Percentiles rank a stretch among this genome's conserved stretches.
Conservation (phyloP, 2,113 vertebrate genomes). For the Dasyprocta punctata region DNA sequence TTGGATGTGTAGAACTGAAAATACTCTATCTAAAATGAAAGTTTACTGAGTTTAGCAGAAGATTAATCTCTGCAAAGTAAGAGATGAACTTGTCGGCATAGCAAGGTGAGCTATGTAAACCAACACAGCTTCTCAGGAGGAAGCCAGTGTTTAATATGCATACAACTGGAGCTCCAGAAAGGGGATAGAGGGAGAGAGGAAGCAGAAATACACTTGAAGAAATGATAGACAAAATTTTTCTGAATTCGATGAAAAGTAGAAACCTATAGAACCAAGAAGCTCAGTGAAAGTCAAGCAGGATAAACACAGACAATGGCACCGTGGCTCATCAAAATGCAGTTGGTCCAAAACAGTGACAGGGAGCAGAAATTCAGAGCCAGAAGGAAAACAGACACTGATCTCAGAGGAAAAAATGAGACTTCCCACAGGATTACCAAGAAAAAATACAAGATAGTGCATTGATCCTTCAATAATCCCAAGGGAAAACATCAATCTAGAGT, state of each 20-base stretch:
- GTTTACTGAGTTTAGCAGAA: neutral
- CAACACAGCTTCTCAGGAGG: no score
- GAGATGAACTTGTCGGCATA: neutral
- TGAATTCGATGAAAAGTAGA: neutral
- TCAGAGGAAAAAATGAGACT: neutral
- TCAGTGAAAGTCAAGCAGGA: neutral
- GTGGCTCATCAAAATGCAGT: fast-evolving
- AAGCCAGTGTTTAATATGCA: neutral
- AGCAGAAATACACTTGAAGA: neutral
- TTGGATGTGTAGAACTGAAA: neutral
- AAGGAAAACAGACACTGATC: neutral
- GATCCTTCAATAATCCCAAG: neutral
- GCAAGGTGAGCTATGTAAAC: no score
- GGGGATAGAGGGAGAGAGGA: neutral
- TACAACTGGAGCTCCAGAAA: neutral
- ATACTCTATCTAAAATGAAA: neutral
- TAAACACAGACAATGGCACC: neutral
- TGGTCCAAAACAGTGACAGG: neutral
- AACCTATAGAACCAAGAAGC: neutral
- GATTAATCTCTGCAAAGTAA: neutral
- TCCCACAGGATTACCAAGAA: no score
- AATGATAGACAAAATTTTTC: neutral
- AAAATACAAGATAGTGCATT: no score
- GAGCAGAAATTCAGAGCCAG: neutral
- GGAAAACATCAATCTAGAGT: neutral